Base-by-base conservation (phyloP, 2,888 invertebrate species). In the Papilio demoleus region DNA sequence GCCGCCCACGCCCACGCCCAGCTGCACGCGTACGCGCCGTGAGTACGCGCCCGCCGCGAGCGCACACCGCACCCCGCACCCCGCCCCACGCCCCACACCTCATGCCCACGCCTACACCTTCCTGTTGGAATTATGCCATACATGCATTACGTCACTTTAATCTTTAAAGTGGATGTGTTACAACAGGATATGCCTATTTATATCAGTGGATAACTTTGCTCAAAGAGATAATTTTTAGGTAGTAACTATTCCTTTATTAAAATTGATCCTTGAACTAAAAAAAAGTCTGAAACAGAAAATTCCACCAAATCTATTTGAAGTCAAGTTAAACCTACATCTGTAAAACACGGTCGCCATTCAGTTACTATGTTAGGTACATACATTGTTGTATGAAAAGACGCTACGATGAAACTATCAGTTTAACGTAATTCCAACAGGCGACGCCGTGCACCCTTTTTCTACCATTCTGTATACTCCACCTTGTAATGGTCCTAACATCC, bases 1-100 rank as follows among this genome's bases (percentile, higher is more conserved):
- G 96, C 93, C 95, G 96, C 88, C 80, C 83, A 96, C 47, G 50
- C 62, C 22, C 50, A 50, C 47, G 50, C 62, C 22, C 50, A 50
- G 50, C 36, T 96, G 91, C 97, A 97, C 94, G 97, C 97, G 85
- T 97, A 97, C 93, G 95, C 97, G 90, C 97, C 96, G 97, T 97
- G 95, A 96, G 97, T 97, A 95, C 87, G 86, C 74, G 67, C 76
- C 74, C 66, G 47, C 50, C 14, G 61, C 61, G 22, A 31, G 56
- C 62, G 31, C 65, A 24, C 67, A 50, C 63, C 73, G 60, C 70
- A 65, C 70, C 67, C 19, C 47, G 19, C 56, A 19, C 64, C 53
- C n/a, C 63, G 12, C 38, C 3, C 38, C 36, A 9, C 36, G 12
- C 36, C 1, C 38, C 12, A n/a, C 38, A 40, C 40, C 40, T n/a